Evolutionary conservation across 1,140 invertebrate genomes (phyloP), one percentile per base, ranked within the genome.

Genomic region (Drosophila littoralis): DNA sequence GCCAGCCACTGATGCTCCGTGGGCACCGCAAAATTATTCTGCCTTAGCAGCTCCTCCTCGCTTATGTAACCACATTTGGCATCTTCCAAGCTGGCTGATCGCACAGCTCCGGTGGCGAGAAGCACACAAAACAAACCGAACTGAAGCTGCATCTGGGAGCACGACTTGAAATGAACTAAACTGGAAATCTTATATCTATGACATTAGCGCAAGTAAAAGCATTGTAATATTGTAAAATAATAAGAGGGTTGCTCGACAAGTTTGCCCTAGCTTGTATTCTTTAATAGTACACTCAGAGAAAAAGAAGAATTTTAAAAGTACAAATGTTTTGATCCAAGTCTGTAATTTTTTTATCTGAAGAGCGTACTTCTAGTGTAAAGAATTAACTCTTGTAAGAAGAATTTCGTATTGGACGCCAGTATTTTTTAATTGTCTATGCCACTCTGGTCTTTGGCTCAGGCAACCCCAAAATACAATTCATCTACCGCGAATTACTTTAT

Each of bases 1-100:
- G 55, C 84, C 38, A 88, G 10, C 84, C 84, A 88, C 50, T 84
- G 84, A 32, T 88, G 84, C 43, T 88, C 84, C 0, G 80, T 80
- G 36, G 84, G 84, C 12, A 70, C 45, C 2, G 84, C 83, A 43
- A 51, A 82, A 0, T 3, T 6, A 0, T 1, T 6, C 10, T 77
- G 68, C 6, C 57, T 83, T 0, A 88, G 12, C 5, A 86, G 9
- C n/a, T 58, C 58, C 2, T 58, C 50, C 43, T 86, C 84, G 9
- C 13, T 17, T 7, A 88, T 57, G 7, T 22, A 12, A 0, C 79
- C 76, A 33, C 83, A 86, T 13, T 83, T 6, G 7, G 13, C 12
- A 9, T 68, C 69, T 68, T 60, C 7, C 42, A 45, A 12, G 13
- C 36, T 61, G 13, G 12, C 71, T 5, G 46, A 57, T 13, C 46